Evolutionary conservation across 2,113 vertebrate species (phyloP).

Genomic region (Hippocampus comes): DNA sequence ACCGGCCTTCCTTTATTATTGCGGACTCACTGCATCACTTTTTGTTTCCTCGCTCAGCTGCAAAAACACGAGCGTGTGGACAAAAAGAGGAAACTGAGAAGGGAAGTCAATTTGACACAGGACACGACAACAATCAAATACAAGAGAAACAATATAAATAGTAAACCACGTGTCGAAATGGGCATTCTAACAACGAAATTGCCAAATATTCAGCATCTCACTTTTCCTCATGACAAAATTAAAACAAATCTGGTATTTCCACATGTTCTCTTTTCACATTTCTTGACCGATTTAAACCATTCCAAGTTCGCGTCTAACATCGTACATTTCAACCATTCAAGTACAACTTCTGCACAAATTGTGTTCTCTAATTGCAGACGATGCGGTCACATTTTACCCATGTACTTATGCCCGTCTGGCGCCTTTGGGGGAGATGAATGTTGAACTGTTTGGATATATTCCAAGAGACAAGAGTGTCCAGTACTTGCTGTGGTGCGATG

Average conservation of each 20-base stretch:
- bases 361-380: not conserved
- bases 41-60: not conserved
- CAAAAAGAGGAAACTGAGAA: not conserved
- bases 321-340: too few relatives aligned
- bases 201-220: too few relatives aligned
- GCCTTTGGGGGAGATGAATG: not conserved
- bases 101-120: not conserved
- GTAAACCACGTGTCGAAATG: not conserved
- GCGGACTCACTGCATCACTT: not conserved
- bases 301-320: too few relatives aligned
- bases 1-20: not conserved
- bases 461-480: not conserved
- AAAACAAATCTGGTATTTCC: too few relatives aligned
- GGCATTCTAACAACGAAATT: not conserved
- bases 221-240: too few relatives aligned
- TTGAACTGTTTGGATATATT: not conserved
- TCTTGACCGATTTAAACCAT: too few relatives aligned
- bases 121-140: not conserved
- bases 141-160: not conserved
- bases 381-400: not conserved
- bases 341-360: not conserved
- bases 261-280: too few relatives aligned
- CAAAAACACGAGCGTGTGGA: not conserved
- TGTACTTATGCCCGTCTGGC: not conserved
- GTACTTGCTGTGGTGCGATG: not conserved